phyloP scores from a whole-genome alignment of 2,888 invertebrate species.

The Sturmia bella region DNA sequence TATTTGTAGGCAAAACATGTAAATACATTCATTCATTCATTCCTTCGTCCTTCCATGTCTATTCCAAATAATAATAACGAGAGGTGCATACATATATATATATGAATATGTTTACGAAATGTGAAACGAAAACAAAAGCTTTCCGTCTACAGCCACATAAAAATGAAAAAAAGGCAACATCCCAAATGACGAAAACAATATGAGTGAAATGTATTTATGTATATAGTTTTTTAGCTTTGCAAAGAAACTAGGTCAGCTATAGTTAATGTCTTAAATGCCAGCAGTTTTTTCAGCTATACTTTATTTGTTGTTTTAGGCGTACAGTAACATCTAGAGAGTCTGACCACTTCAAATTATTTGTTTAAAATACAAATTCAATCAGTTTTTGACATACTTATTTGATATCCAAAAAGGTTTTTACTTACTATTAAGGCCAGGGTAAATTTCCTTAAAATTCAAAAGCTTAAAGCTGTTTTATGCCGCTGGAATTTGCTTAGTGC shows the following conservation, averaged over 20 bases:
- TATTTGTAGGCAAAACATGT: slow-evolving; percentile 14
- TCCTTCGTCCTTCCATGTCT: neutral
- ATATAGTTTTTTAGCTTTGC: slow-evolving; percentile 19
- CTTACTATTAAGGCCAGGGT: too few relatives aligned
- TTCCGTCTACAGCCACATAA: slow-evolving; percentile 39
- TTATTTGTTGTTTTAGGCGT: neutral
- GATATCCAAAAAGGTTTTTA: too few relatives aligned
- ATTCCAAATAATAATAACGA: slow-evolving; percentile 1
- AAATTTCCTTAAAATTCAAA: too few relatives aligned
- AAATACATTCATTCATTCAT: neutral
- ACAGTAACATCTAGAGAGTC: too few relatives aligned
- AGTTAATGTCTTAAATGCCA: slow-evolving; percentile 30
- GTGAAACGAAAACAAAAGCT: slow-evolving; percentile 51
- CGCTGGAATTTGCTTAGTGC: too few relatives aligned
- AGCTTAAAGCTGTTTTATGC: too few relatives aligned
- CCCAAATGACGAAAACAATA: neutral
- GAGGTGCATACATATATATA: neutral
- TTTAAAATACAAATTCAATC: too few relatives aligned
- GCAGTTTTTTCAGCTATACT: neutral
- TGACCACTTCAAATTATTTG: too few relatives aligned
- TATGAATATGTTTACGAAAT: slow-evolving; percentile 1
- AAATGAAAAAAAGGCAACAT: neutral
- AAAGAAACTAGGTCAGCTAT: slow-evolving; percentile 57
- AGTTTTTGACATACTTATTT: too few relatives aligned
- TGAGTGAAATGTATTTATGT: slow-evolving; percentile 24